Percentiles rank a stretch among this genome's conserved stretches.
Conservation (phyloP, 2,888 invertebrate genomes). For the Drosophila maculinotata region DNA sequence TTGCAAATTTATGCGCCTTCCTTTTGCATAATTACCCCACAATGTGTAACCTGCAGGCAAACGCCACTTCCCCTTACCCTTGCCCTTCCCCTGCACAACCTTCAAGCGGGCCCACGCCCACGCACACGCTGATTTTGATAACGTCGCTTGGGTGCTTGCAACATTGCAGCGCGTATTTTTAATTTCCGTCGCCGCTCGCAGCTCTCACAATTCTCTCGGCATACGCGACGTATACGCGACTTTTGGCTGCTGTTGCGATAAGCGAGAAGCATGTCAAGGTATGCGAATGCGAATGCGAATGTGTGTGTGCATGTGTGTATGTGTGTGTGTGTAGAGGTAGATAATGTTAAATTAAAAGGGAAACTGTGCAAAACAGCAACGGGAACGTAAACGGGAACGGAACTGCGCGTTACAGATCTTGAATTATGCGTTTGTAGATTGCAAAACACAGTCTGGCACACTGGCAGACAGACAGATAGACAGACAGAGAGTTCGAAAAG, state of each 20-base stretch:
- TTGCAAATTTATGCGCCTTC: constrained; percentile 80
- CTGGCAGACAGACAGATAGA: constrained; percentile 12
- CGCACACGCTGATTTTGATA: constrained; percentile 74
- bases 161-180: constrained; percentile 80
- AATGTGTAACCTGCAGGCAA: constrained; percentile 57
- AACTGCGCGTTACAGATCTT: constrained; percentile 75
- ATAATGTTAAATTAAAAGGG: constrained; percentile 79
- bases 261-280: constrained; percentile 78
- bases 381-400: constrained; percentile 43
- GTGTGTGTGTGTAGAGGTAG: constrained; percentile 47
- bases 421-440: constrained; percentile 77
- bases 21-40: constrained; percentile 79
- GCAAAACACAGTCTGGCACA: constrained; percentile 38
- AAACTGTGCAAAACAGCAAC: constrained; percentile 72
- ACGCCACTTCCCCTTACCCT: background rate
- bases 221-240: constrained; percentile 60
- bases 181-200: constrained; percentile 72
- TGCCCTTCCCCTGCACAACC: constrained; percentile 3
- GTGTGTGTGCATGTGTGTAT: constrained; percentile 10
- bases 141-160: constrained; percentile 76
- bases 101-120: constrained; percentile 24
- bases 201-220: constrained; percentile 47
- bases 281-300: constrained; percentile 25
- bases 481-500: constrained; percentile 31
- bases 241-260: constrained; percentile 69